phyloP scores from a whole-genome alignment of 1,140 invertebrate species.

The Trichonephila clavipes region DNA sequence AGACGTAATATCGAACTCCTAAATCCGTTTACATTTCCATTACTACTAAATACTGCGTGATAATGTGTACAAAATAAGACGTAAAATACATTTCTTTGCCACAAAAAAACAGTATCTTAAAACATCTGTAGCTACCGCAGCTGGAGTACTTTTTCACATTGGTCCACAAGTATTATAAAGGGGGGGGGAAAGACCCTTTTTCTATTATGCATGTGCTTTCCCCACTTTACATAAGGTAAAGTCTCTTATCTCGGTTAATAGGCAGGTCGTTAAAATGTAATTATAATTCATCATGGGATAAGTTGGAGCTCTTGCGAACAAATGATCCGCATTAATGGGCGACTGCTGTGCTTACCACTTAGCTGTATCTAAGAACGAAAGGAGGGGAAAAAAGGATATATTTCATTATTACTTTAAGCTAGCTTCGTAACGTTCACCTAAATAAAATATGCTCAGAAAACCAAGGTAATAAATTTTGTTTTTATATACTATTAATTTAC shows the following conservation, averaged over 20 bases:
- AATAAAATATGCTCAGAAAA: neutral
- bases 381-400: neutral
- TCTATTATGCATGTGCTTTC: conserved; percentile 23
- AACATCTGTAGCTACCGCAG: neutral
- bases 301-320: conserved; percentile 49
- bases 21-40: too few relatives aligned
- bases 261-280: conserved; percentile 75
- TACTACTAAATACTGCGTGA: too few relatives aligned
- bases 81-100: too few relatives aligned
- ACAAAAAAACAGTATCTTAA: too few relatives aligned
- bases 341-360: conserved; percentile 9
- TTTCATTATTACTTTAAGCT: conserved; percentile 21
- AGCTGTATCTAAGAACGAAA: neutral
- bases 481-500: neutral
- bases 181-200: neutral
- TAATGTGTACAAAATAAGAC: too few relatives aligned
- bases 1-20: too few relatives aligned
- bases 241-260: conserved; percentile 74
- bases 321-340: conserved; percentile 67
- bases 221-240: conserved; percentile 42
- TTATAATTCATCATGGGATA: conserved; percentile 73
- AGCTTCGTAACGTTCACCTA: neutral
- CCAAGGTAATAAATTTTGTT: neutral
- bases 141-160: neutral
- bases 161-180: neutral